Base-by-base conservation (phyloP, 1,140 invertebrate genomes). In the Liolophura sinensis region DNA sequence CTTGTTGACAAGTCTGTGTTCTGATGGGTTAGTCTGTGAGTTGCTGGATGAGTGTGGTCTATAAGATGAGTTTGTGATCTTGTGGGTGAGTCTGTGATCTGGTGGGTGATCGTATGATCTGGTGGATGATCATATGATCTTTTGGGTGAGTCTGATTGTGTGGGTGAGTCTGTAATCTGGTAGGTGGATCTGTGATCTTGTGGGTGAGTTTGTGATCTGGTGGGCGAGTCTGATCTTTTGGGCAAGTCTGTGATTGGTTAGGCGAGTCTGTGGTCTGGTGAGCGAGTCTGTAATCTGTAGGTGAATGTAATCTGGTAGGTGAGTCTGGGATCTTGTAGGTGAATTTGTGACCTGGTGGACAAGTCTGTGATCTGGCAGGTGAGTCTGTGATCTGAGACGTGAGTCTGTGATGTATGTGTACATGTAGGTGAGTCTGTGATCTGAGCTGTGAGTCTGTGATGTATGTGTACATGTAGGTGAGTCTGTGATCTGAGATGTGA, bases 131-230 rank as follows among this genome's bases (percentile, higher is more conserved):
- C 4, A 46, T 20, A 20, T 40, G 6, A 16, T 12, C 20, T 15
- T 61, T 46, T 62, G 31, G 15, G 56, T 11, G 60, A 63, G 52
- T 31, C 50, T 64, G 60, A 52, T 27, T 56, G 50, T 16, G 49
- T 68, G 40, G 46, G 61, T 68, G 52, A 62, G 60, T 68, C 50
- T 60, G 66, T 68, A 54, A 62, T 60, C 63, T 60, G 54, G 60
- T 68, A 51, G 46, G 66, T 63, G 60, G 27, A 60, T 64, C 51
- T 60, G 66, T 68, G 52, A 27, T 48, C 63, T 60, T 50, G 60
- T 63, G 60, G 27, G 60, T 68, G 50, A 52, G 49, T 67, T 18
- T 63, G 49, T 57, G 49, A 56, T 50, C 63, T 48, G 40, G 51
- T 60, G 50, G 4, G 18, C 25, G 18, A 31, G 57, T 66, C 31